Conservation (phyloP, 2,888 invertebrate genomes). For the Ischnus inquisitorius region DNA sequence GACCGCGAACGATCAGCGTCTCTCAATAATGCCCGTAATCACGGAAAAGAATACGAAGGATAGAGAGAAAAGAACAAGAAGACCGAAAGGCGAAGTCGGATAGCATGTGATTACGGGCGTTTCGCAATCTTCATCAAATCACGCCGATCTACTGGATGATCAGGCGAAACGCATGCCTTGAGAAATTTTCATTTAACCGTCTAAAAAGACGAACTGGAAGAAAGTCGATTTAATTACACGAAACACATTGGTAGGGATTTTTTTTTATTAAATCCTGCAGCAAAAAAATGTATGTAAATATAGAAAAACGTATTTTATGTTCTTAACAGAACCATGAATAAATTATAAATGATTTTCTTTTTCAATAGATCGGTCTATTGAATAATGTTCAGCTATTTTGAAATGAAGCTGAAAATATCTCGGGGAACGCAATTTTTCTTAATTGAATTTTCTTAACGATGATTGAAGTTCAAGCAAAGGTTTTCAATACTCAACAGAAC, state of each 20-base stretch:
- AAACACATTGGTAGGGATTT: too few species aligned
- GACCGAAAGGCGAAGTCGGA: background rate
- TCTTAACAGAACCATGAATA: too few species aligned
- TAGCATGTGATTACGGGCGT: conserved; percentile 34
- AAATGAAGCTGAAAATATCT: too few species aligned
- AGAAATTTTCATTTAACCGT: background rate
- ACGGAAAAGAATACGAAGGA: conserved; percentile 13
- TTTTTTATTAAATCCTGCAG: too few species aligned
- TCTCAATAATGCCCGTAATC: conserved; percentile 42
- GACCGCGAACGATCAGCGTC: conserved; percentile 26
- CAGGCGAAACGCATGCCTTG: background rate
- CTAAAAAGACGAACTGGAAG: background rate
- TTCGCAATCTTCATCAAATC: conserved; percentile 20
- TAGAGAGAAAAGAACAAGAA: conserved; percentile 14
- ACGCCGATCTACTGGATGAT: background rate
- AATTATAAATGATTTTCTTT: too few species aligned
- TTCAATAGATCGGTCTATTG: too few species aligned
- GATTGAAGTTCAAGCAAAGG: background rate
- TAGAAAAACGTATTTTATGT: too few species aligned
- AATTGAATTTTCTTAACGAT: too few species aligned
- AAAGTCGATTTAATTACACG: background rate
- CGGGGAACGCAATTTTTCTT: too few species aligned
- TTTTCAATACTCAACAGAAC: background rate
- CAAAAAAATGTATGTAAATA: too few species aligned
- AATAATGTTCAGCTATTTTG: too few species aligned